Percentiles rank a stretch among this genome's conserved stretches.
These are phyloP conservation scores for Eupsilia transversa DNA, from an alignment of 2,888 invertebrate genomes.

Conservation along the genomic window DNA sequence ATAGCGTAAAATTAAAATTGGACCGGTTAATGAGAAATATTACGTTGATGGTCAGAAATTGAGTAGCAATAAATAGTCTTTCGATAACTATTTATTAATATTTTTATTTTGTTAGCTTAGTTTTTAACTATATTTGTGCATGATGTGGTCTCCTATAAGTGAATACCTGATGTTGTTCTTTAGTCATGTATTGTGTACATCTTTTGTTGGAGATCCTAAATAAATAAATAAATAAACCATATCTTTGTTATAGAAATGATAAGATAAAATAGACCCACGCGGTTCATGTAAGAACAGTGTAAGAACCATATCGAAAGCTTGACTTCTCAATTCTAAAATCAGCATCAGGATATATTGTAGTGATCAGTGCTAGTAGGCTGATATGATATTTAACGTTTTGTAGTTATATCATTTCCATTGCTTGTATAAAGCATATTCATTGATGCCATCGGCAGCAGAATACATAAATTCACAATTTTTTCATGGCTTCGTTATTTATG, in stretches of 20 bases:
- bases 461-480: not conserved
- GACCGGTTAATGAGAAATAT: not conserved
- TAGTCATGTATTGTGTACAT: too few relatives aligned
- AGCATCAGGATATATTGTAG: not conserved
- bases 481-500: not conserved
- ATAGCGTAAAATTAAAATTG: not conserved
- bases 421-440: not conserved
- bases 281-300: not conserved
- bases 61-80: too few relatives aligned
- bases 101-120: too few relatives aligned
- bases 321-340: not conserved
- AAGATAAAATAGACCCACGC: not conserved
- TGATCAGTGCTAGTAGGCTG: not conserved
- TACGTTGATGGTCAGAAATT: too few relatives aligned
- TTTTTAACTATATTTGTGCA: too few relatives aligned
- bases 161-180: too few relatives aligned
- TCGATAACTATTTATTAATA: too few relatives aligned
- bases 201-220: too few relatives aligned
- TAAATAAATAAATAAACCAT: too few relatives aligned
- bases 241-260: too few relatives aligned
- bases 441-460: conserved; percentile 2
- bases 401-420: not conserved
- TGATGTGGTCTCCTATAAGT: too few relatives aligned
- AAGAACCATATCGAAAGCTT: not conserved
- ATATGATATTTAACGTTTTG: not conserved